Evolutionary conservation across 2,888 invertebrate species (phyloP).

Genomic region (Camponotus fellah): DNA sequence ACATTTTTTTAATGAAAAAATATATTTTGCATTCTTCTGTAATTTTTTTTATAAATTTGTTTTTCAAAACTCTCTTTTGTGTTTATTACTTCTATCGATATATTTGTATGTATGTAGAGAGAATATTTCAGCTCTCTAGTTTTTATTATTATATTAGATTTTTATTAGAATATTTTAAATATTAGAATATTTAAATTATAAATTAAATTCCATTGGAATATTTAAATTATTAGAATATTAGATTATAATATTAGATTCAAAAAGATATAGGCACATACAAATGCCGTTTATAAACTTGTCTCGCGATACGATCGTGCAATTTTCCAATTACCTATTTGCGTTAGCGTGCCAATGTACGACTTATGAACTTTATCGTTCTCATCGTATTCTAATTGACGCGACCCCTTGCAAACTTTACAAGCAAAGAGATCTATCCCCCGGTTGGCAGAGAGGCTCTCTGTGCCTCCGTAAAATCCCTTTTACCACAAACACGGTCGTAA

Average conservation of each 20-base stretch:
- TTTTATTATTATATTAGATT: not conserved
- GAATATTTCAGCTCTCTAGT: not conserved
- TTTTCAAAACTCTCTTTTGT: not conserved
- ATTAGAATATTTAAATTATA: too few species aligned
- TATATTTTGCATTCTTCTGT: not conserved
- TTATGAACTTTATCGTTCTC: constrained; percentile 31
- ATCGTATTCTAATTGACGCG: constrained; percentile 25
- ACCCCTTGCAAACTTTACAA: constrained; percentile 10
- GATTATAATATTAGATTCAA: not conserved
- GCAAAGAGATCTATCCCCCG: constrained; percentile 45
- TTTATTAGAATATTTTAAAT: too few species aligned
- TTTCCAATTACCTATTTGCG: not conserved
- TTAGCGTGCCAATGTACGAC: not conserved
- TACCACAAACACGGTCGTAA: constrained; percentile 6
- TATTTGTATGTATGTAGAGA: not conserved
- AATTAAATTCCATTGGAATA: too few species aligned
- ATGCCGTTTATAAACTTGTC: not conserved
- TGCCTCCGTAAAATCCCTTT: constrained; percentile 4
- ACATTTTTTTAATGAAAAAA: not conserved
- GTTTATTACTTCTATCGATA: not conserved
- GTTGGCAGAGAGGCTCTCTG: not conserved
- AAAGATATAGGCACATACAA: not conserved
- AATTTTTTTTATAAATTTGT: too few species aligned
- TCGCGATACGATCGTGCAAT: not conserved
- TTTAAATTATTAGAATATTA: too few species aligned